phyloP scores from a whole-genome alignment of 2,888 invertebrate genomes.

The Sphecodes monilicornis region DNA sequence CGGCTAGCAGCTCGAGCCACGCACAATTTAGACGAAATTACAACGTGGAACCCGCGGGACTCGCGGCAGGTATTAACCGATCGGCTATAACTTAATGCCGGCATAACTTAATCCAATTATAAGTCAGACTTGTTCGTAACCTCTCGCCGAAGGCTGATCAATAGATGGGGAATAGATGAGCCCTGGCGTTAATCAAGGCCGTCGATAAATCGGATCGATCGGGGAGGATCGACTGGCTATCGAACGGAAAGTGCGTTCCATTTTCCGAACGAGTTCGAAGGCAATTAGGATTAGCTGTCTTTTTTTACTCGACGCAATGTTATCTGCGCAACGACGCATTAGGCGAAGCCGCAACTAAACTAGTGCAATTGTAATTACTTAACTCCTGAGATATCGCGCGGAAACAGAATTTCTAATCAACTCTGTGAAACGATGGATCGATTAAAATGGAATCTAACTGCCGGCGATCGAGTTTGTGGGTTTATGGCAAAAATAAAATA shows the following conservation, averaged over 20 bases:
- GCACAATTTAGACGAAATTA: slow-evolving; percentile 54
- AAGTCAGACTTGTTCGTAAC: slow-evolving; percentile 12
- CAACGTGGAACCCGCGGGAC: slow-evolving; percentile 23
- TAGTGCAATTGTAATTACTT: background rate
- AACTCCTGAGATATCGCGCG: background rate
- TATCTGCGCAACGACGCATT: background rate
- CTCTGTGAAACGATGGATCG: background rate
- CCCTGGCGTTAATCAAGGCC: slow-evolving; percentile 16
- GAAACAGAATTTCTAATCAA: background rate
- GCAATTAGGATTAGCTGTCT: background rate
- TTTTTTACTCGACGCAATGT: background rate
- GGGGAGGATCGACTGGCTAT: background rate
- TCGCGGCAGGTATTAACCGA: slow-evolving; percentile 14
- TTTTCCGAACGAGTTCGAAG: background rate
- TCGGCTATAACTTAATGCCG: slow-evolving; percentile 33
- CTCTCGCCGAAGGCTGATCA: background rate
- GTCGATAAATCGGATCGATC: slow-evolving; percentile 31
- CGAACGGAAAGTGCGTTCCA: background rate
- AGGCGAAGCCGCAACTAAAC: background rate
- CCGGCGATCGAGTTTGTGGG: too few relatives aligned
- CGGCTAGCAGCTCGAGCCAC: background rate
- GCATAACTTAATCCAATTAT: slow-evolving; percentile 55
- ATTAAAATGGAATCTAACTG: too few relatives aligned
- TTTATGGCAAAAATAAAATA: too few relatives aligned
- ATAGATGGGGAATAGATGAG: background rate